These are phyloP conservation scores for Bombus difficillimus DNA, from an alignment of 1,140 invertebrate genomes.

Conservation along the genomic window DNA sequence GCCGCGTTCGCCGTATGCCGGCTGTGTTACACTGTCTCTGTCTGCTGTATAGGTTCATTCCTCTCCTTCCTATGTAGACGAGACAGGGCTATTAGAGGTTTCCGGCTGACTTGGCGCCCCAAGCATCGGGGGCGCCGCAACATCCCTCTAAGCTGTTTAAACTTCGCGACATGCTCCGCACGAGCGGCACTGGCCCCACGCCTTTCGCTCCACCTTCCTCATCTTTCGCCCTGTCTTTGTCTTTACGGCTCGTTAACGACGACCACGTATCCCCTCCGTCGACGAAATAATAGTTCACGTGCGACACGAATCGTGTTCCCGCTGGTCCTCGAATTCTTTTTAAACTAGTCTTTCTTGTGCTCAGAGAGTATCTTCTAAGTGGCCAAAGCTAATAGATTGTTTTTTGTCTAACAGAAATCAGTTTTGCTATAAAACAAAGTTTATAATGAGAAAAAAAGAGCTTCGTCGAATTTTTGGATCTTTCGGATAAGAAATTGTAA, in stretches of 20 bases:
- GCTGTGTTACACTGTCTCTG: conserved; percentile 44
- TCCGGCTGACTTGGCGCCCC: conserved; percentile 77
- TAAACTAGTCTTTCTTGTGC: not conserved
- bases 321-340: not conserved
- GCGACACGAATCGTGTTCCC: conserved; percentile 36
- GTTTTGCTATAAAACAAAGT: no score
- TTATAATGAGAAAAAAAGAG: no score
- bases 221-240: conserved; percentile 71
- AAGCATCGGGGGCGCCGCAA: conserved; percentile 69
- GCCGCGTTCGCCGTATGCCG: conserved; percentile 37
- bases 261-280: conserved; percentile 31
- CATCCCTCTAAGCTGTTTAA: conserved; percentile 79
- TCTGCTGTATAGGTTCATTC: not conserved
- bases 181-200: conserved; percentile 27
- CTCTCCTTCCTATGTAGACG: conserved; percentile 54
- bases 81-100: conserved; percentile 79
- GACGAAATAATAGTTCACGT: conserved; percentile 29
- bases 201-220: conserved; percentile 36
- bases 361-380: no score
- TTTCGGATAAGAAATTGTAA: no score
- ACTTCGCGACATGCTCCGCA: conserved; percentile 74
- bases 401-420: no score
- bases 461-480: no score
- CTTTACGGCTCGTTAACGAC: conserved; percentile 72
- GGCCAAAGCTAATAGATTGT: no score